Conservation (phyloP, 2,113 vertebrate species). For the Anhinga anhinga region DNA sequence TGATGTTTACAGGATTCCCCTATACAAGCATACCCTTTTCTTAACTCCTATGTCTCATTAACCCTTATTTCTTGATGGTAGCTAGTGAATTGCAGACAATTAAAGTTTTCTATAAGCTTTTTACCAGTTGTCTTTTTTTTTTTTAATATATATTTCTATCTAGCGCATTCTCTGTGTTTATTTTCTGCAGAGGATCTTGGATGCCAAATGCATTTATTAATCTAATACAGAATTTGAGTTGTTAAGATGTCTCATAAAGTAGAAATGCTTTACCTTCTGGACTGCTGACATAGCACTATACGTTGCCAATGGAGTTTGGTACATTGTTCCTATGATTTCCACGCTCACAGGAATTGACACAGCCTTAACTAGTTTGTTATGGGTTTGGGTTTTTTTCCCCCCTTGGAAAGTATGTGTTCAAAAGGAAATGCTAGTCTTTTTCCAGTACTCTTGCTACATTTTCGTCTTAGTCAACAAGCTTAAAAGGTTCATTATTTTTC, state of each 20-base stretch:
- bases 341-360: not conserved
- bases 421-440: not conserved
- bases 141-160: not conserved
- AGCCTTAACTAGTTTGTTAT: not conserved
- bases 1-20: not conserved
- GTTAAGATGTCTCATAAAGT: not conserved
- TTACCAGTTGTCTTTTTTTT: not conserved
- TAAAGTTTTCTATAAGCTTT: not conserved
- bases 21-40: not conserved
- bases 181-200: not conserved
- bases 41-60: not conserved
- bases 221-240: not conserved
- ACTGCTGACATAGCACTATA: not conserved
- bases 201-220: not conserved
- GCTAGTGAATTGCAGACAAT: not conserved
- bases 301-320: not conserved
- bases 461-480: not conserved
- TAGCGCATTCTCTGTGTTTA: not conserved
- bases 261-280: not conserved
- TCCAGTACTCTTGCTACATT: not conserved
- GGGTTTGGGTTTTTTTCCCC: rapidly evolving
- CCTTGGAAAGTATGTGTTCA: not conserved
- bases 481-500: not conserved
- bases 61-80: not conserved
- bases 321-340: not conserved